Percentiles rank a stretch among this genome's conserved stretches.
Conservation (phyloP, 2,888 invertebrate genomes). For the Campoplex capitator region DNA sequence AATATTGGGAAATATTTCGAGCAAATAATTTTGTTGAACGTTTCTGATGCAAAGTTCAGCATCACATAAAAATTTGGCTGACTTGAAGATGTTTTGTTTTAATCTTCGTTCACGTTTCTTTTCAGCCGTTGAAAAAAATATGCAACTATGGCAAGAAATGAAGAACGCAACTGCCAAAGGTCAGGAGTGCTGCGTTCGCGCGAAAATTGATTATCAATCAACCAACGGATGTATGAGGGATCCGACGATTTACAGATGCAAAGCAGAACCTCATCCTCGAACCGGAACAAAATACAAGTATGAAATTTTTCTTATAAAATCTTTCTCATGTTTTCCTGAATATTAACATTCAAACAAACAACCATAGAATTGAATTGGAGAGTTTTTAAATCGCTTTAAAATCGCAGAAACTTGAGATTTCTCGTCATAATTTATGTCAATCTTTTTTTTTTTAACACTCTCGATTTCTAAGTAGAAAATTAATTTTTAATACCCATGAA, state of each 20-base stretch:
- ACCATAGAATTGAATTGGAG: neutral
- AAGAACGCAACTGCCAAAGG: slow-evolving; percentile 92
- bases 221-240: slow-evolving; percentile 98
- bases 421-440: no score
- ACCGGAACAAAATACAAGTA: slow-evolving; percentile 98
- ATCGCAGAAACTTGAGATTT: no score
- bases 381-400: no score
- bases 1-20: no score
- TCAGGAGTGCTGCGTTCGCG: slow-evolving; percentile 96
- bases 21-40: neutral
- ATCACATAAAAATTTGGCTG: neutral
- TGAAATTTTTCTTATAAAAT: slow-evolving; percentile 68
- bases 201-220: slow-evolving; percentile 98
- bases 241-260: slow-evolving; percentile 99
- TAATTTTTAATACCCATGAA: no score
- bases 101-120: neutral
- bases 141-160: slow-evolving; percentile 98
- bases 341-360: neutral
- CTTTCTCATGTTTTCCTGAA: neutral
- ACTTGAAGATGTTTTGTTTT: neutral
- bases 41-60: neutral
- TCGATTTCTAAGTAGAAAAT: no score
- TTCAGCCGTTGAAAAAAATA: slow-evolving; percentile 93
- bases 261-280: slow-evolving; percentile 96
- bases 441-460: no score